A percentile compares a stretch with the other conserved stretches of the same genome.
phyloP scores from a whole-genome alignment of 2,888 invertebrate genomes.

The Ornithoptera alexandrae region DNA sequence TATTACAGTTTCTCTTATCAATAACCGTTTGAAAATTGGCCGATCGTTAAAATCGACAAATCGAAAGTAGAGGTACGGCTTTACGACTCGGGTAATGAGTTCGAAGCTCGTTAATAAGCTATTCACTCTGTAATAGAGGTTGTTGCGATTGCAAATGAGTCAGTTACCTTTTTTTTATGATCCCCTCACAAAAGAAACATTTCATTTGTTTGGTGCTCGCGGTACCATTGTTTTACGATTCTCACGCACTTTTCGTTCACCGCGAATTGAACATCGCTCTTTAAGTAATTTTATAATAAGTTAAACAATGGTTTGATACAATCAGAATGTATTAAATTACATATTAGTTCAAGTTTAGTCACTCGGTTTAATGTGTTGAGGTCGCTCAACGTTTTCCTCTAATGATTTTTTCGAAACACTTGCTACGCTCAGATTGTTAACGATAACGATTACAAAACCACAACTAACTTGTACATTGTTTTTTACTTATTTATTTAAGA shows the following conservation, averaged over 20 bases:
- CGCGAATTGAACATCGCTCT: slow-evolving; percentile 1
- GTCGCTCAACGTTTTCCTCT: slow-evolving; percentile 22
- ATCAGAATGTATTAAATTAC: slow-evolving; percentile 16
- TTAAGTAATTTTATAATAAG: slow-evolving; percentile 10
- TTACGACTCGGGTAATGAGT: slow-evolving; percentile 35
- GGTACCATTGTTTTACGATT: slow-evolving; percentile 20
- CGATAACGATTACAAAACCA: slow-evolving; percentile 22
- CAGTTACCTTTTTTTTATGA: neutral
- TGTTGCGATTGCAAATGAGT: slow-evolving; percentile 14
- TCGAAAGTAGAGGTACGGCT: slow-evolving; percentile 20
- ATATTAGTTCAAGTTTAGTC: slow-evolving; percentile 11
- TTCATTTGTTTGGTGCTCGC: neutral
- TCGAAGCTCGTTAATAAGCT: slow-evolving; percentile 33
- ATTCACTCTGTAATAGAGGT: slow-evolving; percentile 24
- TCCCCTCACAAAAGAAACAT: neutral
- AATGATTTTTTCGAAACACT: slow-evolving; percentile 27
- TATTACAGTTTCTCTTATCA: neutral
- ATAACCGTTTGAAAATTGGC: slow-evolving; percentile 16
- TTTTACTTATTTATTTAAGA: neutral
- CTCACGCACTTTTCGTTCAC: slow-evolving; percentile 13
- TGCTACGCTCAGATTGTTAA: slow-evolving; percentile 24
- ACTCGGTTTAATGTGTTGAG: slow-evolving; percentile 19
- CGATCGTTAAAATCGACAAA: slow-evolving; percentile 20
- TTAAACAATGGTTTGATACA: slow-evolving; percentile 16
- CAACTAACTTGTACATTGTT: neutral